phyloP scores from a whole-genome alignment of 2,797 vertebrate genomes.

The Pangasius macronema region DNA sequence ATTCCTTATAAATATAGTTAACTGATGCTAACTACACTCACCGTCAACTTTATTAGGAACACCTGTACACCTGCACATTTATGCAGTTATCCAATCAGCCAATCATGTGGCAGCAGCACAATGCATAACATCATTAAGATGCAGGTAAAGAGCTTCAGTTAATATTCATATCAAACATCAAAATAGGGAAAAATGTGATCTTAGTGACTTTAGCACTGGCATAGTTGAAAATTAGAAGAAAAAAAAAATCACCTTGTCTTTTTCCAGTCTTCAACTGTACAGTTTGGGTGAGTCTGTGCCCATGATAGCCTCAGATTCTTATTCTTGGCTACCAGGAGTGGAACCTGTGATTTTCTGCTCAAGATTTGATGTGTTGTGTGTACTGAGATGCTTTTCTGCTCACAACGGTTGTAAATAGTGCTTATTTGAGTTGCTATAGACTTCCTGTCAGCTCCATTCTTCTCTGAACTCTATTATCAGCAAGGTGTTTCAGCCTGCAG shows the following conservation, averaged over 20 bases:
- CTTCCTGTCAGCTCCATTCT: neutral
- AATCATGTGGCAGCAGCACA: neutral
- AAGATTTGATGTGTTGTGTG: neutral
- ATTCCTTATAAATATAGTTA: neutral
- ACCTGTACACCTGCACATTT: neutral
- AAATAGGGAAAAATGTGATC: neutral
- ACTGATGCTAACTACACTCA: neutral
- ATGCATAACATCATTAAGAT: neutral
- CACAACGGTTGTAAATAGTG: neutral
- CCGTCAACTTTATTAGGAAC: neutral
- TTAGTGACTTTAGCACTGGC: neutral
- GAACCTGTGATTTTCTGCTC: neutral
- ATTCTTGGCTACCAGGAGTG: neutral
- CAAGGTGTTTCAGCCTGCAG: neutral
- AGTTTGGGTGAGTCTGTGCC: too few relatives aligned
- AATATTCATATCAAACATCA: neutral
- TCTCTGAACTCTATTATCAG: neutral
- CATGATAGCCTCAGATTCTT: neutral
- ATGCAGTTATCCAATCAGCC: neutral
- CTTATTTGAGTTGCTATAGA: neutral
- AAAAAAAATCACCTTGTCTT: too few relatives aligned
- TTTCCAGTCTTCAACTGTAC: too few relatives aligned
- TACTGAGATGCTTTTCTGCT: neutral
- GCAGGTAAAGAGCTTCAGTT: neutral
- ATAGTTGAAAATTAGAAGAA: neutral